phyloP scores from a whole-genome alignment of 2,888 invertebrate genomes.

The Cordylochernes scorpioides region DNA sequence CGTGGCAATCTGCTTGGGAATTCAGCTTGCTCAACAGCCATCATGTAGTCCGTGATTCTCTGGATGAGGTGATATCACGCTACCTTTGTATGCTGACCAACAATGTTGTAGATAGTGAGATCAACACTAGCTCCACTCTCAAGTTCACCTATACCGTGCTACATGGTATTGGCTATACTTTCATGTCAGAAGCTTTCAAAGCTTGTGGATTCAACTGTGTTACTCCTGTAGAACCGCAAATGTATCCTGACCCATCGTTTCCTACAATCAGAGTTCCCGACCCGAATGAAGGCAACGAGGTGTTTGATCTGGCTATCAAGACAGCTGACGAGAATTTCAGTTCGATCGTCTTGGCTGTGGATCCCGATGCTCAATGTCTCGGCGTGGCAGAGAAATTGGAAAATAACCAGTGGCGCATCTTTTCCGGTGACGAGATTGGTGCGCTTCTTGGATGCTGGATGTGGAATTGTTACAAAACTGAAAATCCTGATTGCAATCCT shows the following conservation, averaged over 20 bases:
- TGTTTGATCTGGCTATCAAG: conserved; percentile 42
- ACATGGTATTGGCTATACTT: conserved; percentile 83
- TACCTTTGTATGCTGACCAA: conserved; percentile 36
- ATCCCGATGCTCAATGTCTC: conserved; percentile 89
- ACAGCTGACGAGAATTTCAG: conserved; percentile 44
- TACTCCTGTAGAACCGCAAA: conserved; percentile 32
- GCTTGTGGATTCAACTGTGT: conserved; percentile 34
- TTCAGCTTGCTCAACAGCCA: conserved; percentile 29
- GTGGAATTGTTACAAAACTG: conserved; percentile 31
- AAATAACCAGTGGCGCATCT: conserved; percentile 53
- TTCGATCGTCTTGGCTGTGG: conserved; percentile 67
- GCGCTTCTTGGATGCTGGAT: conserved; percentile 84
- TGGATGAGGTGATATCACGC: conserved; percentile 33
- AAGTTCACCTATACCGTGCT: conserved; percentile 75
- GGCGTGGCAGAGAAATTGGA: conserved; percentile 57
- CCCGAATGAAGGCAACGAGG: conserved; percentile 76
- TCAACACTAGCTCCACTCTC: conserved; percentile 24
- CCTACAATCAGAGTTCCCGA: conserved; percentile 91
- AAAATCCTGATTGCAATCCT: conserved; percentile 19
- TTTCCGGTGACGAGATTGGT: conserved; percentile 84
- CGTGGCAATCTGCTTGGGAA: conserved; percentile 51
- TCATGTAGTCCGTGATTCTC: conserved; percentile 38
- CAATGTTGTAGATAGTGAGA: conserved; percentile 2
- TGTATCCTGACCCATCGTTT: conserved; percentile 79
- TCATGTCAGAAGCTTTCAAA: conserved; percentile 43